Percentiles rank a stretch among this genome's conserved stretches.
phyloP scores from a whole-genome alignment of 2,888 invertebrate genomes.

The Hecatera dysodea region DNA sequence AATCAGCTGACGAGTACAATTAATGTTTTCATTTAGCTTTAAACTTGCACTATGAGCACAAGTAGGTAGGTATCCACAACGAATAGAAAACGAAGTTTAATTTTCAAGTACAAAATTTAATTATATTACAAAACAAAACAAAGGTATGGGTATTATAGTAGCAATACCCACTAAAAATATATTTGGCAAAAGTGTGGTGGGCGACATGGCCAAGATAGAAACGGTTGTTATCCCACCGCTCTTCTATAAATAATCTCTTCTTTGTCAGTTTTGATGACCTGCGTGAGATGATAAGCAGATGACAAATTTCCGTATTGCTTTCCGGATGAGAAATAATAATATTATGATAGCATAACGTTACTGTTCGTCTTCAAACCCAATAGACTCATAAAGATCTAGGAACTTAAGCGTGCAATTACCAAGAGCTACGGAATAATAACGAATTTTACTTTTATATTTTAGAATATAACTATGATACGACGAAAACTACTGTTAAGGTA shows the following conservation, averaged over 20 bases:
- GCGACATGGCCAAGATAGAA: neutral
- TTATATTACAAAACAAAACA: too few relatives aligned
- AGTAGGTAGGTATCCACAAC: neutral
- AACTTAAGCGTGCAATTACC: neutral
- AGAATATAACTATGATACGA: too few relatives aligned
- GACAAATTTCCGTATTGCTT: neutral
- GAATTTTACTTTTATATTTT: too few relatives aligned
- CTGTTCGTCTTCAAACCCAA: neutral
- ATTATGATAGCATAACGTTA: conserved; percentile 16
- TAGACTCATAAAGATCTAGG: neutral
- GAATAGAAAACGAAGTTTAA: neutral
- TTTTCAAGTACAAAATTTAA: neutral
- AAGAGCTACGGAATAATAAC: neutral
- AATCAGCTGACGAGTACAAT: conserved; percentile 2
- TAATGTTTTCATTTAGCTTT: neutral
- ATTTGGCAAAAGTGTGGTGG: conserved; percentile 3
- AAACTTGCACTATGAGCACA: neutral
- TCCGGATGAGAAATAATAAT: conserved; percentile 18
- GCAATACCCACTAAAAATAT: neutral
- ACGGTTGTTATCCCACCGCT: neutral
- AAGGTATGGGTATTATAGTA: too few relatives aligned
- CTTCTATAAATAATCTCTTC: conserved; percentile 21
- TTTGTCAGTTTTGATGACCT: conserved; percentile 11
- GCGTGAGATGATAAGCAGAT: conserved; percentile 36
- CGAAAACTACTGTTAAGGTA: too few relatives aligned